Conservation (phyloP, 1,140 invertebrate genomes). For the Lepidurus arcticus region DNA sequence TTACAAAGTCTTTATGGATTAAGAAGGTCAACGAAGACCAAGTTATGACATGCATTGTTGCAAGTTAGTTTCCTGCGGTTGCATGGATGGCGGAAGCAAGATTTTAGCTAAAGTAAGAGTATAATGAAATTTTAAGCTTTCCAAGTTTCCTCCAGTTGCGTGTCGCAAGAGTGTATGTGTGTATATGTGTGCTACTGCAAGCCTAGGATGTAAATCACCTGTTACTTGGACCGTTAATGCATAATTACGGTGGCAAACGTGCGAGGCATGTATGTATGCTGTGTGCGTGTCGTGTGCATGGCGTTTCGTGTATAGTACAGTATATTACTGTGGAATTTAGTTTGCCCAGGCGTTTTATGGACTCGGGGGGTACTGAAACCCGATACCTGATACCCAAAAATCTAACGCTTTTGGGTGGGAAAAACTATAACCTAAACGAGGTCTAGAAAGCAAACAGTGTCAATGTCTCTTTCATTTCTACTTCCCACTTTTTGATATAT, state of each 20-base stretch:
- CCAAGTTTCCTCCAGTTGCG: neutral
- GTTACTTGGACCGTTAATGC: constrained; percentile 10
- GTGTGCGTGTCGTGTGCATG: neutral
- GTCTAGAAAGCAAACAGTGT: neutral
- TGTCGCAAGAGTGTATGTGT: neutral
- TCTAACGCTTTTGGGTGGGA: neutral
- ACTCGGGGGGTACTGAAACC: neutral
- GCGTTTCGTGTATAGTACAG: neutral
- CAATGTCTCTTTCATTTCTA: neutral
- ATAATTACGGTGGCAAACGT: neutral
- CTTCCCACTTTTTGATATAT: neutral
- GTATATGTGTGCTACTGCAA: neutral
- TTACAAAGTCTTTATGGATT: no score
- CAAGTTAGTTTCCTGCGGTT: neutral
- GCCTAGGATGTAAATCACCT: neutral
- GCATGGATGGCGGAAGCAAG: neutral
- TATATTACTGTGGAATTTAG: no score
- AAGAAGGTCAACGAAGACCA: no score
- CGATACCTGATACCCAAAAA: neutral
- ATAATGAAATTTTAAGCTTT: neutral
- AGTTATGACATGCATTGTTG: no score
- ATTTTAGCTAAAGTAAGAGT: neutral
- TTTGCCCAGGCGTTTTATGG: no score
- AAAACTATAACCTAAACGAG: neutral
- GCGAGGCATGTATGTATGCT: neutral